A percentile compares a stretch with the other conserved stretches of the same genome.
phyloP scores from a whole-genome alignment of 1,140 invertebrate species.

The Leptinotarsa texana region DNA sequence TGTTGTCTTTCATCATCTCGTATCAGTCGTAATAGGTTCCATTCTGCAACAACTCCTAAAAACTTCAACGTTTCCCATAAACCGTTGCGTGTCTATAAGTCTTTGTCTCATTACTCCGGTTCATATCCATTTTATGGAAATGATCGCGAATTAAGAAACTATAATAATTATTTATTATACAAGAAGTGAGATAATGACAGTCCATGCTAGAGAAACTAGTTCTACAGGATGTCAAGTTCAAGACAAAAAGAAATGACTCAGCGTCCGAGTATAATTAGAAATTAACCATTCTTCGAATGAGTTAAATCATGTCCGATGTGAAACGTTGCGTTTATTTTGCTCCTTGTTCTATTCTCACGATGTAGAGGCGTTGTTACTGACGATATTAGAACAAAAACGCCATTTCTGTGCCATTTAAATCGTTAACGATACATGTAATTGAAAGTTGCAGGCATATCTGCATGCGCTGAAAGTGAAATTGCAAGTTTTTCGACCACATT shows the following conservation, averaged over 20 bases:
- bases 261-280: background rate
- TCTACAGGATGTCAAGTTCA: background rate
- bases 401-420: background rate
- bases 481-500: background rate
- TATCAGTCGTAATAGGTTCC: no score
- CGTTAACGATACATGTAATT: background rate
- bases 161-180: slow-evolving; percentile 9
- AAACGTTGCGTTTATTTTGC: background rate
- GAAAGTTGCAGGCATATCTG: background rate
- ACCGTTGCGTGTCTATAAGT: background rate
- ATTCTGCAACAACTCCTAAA: background rate
- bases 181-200: background rate
- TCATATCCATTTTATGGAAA: slow-evolving; percentile 16
- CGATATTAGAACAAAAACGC: background rate
- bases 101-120: background rate
- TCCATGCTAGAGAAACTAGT: background rate
- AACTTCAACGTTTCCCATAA: background rate
- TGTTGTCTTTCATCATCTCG: no score
- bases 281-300: background rate
- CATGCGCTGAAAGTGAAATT: background rate
- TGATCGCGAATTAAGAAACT: slow-evolving; percentile 3
- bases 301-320: background rate
- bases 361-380: background rate
- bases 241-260: slow-evolving; percentile 8
- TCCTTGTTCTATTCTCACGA: background rate